phyloP scores from a whole-genome alignment of 2,888 invertebrate species.

The Ectemnius cavifrons region DNA sequence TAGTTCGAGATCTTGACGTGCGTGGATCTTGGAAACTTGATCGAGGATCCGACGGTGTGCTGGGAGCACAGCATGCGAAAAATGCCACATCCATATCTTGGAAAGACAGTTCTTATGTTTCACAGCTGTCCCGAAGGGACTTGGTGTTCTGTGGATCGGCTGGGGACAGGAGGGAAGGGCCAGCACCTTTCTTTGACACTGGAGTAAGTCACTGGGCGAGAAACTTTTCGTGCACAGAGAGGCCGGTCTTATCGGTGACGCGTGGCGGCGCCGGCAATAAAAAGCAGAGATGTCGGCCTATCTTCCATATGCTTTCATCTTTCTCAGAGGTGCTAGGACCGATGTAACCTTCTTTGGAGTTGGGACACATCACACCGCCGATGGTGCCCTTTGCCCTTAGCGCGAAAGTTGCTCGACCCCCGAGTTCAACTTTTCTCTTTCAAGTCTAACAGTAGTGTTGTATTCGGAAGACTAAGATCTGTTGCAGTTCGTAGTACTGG shows the following conservation, averaged over 20 bases:
- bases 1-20: too few species aligned
- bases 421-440: constrained; percentile 11
- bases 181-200: neutral
- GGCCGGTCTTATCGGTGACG: constrained; percentile 60
- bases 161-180: neutral
- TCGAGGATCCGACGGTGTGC: too few species aligned
- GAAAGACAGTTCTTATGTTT: neutral
- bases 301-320: constrained; percentile 72
- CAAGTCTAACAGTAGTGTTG: neutral
- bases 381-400: constrained; percentile 38
- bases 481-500: too few species aligned
- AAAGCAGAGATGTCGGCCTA: constrained; percentile 50
- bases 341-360: constrained; percentile 49
- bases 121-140: constrained; percentile 7
- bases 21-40: too few species aligned
- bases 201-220: constrained; percentile 1
- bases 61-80: too few species aligned
- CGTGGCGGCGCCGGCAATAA: constrained; percentile 73
- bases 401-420: constrained; percentile 31
- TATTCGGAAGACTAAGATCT: too few species aligned
- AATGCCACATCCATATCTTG: neutral
- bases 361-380: constrained; percentile 42
- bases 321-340: constrained; percentile 54
- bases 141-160: neutral
- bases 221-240: constrained; percentile 46